A percentile compares a stretch with the other conserved stretches of the same genome.
Conservation (phyloP, 1,140 invertebrate species). For the Spodoptera litura region DNA sequence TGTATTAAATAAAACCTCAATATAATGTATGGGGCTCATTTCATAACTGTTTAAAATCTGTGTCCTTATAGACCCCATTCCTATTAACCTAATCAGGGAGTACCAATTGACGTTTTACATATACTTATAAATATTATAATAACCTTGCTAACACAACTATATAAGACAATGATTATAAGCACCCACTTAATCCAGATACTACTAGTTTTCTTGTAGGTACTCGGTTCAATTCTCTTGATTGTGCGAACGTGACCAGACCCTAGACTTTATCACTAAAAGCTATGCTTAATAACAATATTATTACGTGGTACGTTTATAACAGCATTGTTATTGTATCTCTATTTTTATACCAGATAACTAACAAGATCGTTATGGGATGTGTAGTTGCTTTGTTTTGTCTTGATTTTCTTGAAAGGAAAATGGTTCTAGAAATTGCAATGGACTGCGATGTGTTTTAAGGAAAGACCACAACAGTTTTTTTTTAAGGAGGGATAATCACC, state of each 20-base stretch:
- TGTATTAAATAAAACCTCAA: too few relatives aligned
- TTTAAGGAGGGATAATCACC: too few relatives aligned
- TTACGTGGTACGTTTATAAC: background rate
- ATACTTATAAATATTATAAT: background rate
- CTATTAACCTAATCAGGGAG: too few relatives aligned
- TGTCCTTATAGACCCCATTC: too few relatives aligned
- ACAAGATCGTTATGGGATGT: background rate
- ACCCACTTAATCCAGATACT: background rate
- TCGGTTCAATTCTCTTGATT: slow-evolving; percentile 11
- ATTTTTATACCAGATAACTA: background rate
- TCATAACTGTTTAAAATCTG: too few relatives aligned
- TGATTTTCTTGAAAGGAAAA: background rate
- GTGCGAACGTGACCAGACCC: background rate
- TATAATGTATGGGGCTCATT: too few relatives aligned
- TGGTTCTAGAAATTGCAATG: too few relatives aligned
- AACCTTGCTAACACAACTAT: background rate
- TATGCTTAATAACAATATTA: background rate
- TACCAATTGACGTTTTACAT: too few relatives aligned
- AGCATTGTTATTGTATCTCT: background rate
- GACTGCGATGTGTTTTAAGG: too few relatives aligned
- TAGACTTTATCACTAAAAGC: background rate
- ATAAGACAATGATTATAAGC: background rate
- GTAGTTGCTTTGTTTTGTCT: background rate
- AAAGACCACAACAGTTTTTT: too few relatives aligned
- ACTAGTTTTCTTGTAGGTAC: slow-evolving; percentile 12